Evolutionary conservation across 2,113 vertebrate genomes (phyloP), one percentile per base, ranked within the genome.

Genomic region (Fregata magnificens): DNA sequence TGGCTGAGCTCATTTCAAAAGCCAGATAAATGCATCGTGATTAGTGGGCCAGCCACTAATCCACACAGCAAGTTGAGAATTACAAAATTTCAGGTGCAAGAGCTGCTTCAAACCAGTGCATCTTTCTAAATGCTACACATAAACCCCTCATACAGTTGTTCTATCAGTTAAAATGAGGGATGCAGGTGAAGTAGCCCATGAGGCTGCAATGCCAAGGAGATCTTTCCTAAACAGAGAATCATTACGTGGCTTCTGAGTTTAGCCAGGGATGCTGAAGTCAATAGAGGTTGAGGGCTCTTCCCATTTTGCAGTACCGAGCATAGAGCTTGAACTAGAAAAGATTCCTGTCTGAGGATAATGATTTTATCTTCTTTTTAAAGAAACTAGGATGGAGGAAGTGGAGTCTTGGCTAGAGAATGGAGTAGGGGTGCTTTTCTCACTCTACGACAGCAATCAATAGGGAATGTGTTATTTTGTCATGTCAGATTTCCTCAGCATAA

Each of bases 401-500:
- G 11, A 67, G 11, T 63, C 47, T 13, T 81, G 77, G 32, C 76
- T 83, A 47, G n/a, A 81, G 44, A 61, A 47, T 5, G 13, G 69
- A 86, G 49, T 22, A 34, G 10, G 47, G 19, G 17, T 50, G n/a
- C 40, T 82, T 72, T 67, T 67, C 38, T 47, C 58, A 56, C 58
- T 76, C 42, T 24, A 4, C 1, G 7, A 91, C 93, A 87, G 70
- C 58, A 36, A 70, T 53, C 70, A 77, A 20, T 25, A 86, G 59
- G 44, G 26, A 95, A 74, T 15, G 31, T 47, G 47, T 83, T 89
- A 77, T 29, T 89, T 44, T 82, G 38, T 38, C 73, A 56, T 38
- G 38, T 88, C 83, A 96, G 84, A 77, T 66, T 66, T 91, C 89
- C 67, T 84, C 90, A 93, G 61, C 92, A 53, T 56, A 96, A 83